These are phyloP conservation scores for Sesia bembeciformis DNA, from an alignment of 2,888 invertebrate species.

Conservation along the genomic window DNA sequence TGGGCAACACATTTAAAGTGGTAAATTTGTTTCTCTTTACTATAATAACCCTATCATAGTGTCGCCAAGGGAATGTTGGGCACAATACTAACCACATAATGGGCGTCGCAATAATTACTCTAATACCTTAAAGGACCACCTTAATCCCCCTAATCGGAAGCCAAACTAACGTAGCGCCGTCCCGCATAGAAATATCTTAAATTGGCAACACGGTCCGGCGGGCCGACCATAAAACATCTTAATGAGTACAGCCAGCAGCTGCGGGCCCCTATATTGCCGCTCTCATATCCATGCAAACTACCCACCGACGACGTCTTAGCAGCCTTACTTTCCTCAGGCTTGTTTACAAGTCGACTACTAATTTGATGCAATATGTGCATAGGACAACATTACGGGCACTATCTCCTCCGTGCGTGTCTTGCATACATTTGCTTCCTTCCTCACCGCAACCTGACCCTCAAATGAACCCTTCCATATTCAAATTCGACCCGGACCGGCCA, in stretches of 20 bases:
- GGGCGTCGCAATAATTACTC: slow-evolving; percentile 65
- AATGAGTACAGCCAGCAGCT: slow-evolving; percentile 74
- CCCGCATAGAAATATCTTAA: slow-evolving; percentile 75
- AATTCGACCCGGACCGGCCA: slow-evolving; percentile 68
- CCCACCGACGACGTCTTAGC: slow-evolving; percentile 66
- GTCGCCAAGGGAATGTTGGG: slow-evolving; percentile 22
- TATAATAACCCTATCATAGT: slow-evolving; percentile 11
- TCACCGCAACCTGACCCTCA: slow-evolving; percentile 58
- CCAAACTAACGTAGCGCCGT: slow-evolving; percentile 69
- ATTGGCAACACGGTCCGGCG: slow-evolving; percentile 72
- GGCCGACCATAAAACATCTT: slow-evolving; percentile 75
- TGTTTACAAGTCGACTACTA: slow-evolving; percentile 74
- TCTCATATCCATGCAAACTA: slow-evolving; percentile 76
- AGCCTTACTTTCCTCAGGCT: slow-evolving; percentile 64
- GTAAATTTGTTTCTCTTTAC: slow-evolving; percentile 15
- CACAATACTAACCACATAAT: slow-evolving; percentile 60
- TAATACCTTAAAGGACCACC: slow-evolving; percentile 70
- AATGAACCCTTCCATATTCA: slow-evolving; percentile 67
- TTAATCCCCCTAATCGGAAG: slow-evolving; percentile 72
- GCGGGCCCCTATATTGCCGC: slow-evolving; percentile 69
- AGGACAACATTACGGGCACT: slow-evolving; percentile 71
- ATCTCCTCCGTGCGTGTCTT: slow-evolving; percentile 70
- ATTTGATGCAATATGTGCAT: slow-evolving; percentile 76
- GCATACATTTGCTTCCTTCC: slow-evolving; percentile 67
- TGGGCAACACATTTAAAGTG: background rate